Base-by-base conservation (phyloP, 2,797 vertebrate genomes). In the Danio aesculapii region DNA sequence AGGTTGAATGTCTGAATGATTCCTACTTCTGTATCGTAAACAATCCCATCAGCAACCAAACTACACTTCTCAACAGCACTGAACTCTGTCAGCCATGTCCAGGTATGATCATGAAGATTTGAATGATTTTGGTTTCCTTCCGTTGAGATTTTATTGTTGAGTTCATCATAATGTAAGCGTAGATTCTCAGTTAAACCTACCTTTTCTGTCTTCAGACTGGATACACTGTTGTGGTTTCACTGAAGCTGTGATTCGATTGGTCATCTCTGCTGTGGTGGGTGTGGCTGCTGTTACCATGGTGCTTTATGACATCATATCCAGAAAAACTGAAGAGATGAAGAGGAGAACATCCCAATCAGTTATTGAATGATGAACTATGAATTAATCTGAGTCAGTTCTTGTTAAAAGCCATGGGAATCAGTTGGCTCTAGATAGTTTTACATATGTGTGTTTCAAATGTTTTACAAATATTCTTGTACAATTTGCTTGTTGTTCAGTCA, bases 241-340 rank as follows among this genome's bases (percentile, higher is more conserved):
- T 41, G 49, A 53, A 53, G 49, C 49, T 53, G 66, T 68, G 13
- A 68, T 68, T 30, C 50, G 50, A 71, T 57, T 72, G 39, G 69
- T 19, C n/a, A 2, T 57, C 39, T 13, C 52, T 8, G n/a, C 16
- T 17, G 9, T 57, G 1, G 52, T 72, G 52, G 30, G 50, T 4
- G 39, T 72, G 69, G 52, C 39, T 6, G 16, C 52, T 9, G 16
- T 72, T 41, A 0, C 4, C 4, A 53, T 71, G 43, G 16, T 71
- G 30, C 3, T n/a, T n/a, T 11, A 71, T 71, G 50, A 71, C 30
- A 43, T 71, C 30, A 30, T 30, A 30, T 30, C 30, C 30, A 30
- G 30, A 30, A 30, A 30, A 30, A 3, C 3, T 30, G 30, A n/a
- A 71, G 9, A 53, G 46, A 46, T 30, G 17, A 2, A 30, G 0